Evolutionary conservation across 1,140 invertebrate species (phyloP), one percentile per base, ranked within the genome.

Genomic region (Amyelois transitella): DNA sequence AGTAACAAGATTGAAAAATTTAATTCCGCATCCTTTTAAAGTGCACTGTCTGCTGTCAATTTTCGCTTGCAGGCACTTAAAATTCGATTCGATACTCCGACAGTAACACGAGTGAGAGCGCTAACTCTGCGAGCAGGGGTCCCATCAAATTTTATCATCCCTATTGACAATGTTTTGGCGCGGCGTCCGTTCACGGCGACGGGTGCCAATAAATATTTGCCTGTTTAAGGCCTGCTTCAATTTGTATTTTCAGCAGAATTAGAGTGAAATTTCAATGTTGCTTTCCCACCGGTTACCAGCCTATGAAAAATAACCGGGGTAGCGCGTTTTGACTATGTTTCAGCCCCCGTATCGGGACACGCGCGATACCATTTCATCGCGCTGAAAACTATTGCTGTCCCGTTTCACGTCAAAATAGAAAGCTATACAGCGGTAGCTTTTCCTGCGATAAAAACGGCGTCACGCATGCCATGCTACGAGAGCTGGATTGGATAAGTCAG

Each of bases 131-230:
- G 10, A 51, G 61, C 60, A 63, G 58, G 60, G 57, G 51, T 55
- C 62, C 72, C 71, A 80, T 85, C 77, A 85, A 82, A 81, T 84
- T 86, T 86, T 84, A 79, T 86, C 76, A 79, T 69, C 63, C 62
- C 68, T 60, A 79, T 84, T 77, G 81, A 83, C 77, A 84, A 51
- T 67, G 72, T 79, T 82, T 84, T 82, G 77, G 77, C 68, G 59
- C 77, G 64, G 72, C 63, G 60, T 66, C 60, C 67, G 59, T 66
- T 60, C 51, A 58, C 55, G 57, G 58, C 57, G 55, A 58, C 59
- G 57, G 61, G 56, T 49, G 45, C 50, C 55, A 58, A 66, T 66
- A 66, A 60, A 60, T 24, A 49, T 57, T 38, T 14, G 12, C 32
- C 32, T 38, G 32, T 38, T 32, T 32, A 47, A 21, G 18, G 17